Evolutionary conservation across 2,888 invertebrate species (phyloP), one percentile per base, ranked within the genome.

Genomic region (Eudasyphora cyanicolor): DNA sequence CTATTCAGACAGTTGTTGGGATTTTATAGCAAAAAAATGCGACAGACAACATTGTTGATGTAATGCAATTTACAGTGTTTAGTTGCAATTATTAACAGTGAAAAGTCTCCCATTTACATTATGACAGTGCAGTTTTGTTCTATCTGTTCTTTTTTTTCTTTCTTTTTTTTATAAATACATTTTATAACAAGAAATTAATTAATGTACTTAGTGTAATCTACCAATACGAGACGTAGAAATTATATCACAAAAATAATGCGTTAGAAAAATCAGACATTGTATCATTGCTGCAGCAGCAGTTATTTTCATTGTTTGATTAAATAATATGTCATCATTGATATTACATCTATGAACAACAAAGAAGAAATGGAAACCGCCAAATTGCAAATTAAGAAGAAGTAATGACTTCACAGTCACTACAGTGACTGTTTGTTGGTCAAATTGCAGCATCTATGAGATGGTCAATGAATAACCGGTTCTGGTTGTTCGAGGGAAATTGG

Each of bases 11-110:
- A 19, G 29, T 14, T 17, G 38, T 45, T 24, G 21, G 17, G 45
- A 35, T 70, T 80, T 76, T 77, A 69, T 77, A 81, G 21, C 19
- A 27, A 70, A 35, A n/a, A 67, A 54, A n/a, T n/a, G 4, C 21
- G 2, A 29, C 29, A 62, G 35, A 71, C 0, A 42, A 70, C 10
- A 21, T 35, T 42, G 38, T 14, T 67, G 1, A 67, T 21, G 24
- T n/a, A 67, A 24, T 24, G 6, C 24, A 67, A 67, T 42, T 67
- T 42, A 24, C 42, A 60, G 69, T 24, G 74, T 69, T 74, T 67
- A 79, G 32, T 54, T 79, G 54, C 35, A 62, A 35, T 54, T 54
- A 73, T 19, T 79, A 42, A 51, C 32, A 73, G 49, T 12, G 5
- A 12, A n/a, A 17, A 71, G 32, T 21, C 32, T 12, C 29, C 35